Evolutionary conservation across 2,113 vertebrate genomes (phyloP), one percentile per base, ranked within the genome.

Genomic region (Xiphorhynchus elegans): DNA sequence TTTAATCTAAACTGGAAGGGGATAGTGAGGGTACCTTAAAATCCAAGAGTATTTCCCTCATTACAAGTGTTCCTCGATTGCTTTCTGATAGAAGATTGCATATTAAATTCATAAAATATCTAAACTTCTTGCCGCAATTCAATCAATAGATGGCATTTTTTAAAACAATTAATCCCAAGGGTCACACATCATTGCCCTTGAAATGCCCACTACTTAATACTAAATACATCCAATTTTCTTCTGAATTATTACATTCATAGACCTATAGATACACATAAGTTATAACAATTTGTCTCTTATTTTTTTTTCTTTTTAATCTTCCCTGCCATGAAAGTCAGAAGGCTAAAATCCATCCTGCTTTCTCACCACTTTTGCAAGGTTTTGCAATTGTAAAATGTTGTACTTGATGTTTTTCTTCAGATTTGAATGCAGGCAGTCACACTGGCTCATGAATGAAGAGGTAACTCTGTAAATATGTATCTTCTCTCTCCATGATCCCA

Each of bases 401-500:
- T 28, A 75, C 49, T 31, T 66, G 69, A 63, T 33, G 33, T 94
- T 87, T 96, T 78, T 44, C 59, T 52, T 87, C 58, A 91, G 31
- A 88, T 84, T 84, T 95, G 84, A 93, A 93, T 50, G 20, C 40
- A 90, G 82, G 47, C 84, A 79, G 63, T 75, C 90, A 68, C 42
- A 66, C 31, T 60, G 35, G 26, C 59, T 93, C 60, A 33, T 85
- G 90, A 94, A 93, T 73, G 89, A 95, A 53, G 58, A 96, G 79
- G 92, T 96, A 90, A 77, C 52, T 93, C 52, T 79, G 74, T 84
- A 96, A 96, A 96, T 88, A 84, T 47, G 88, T 85, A 77, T 93
- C 74, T 91, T 95, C 37, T 86, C n/a, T 92, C 70, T 92, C 67
- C 66, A 33, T 52, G 88, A 47, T 94, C 64, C 40, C 79, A 86